Base-by-base conservation (phyloP, 2,797 vertebrate species). In the Hydrophis major region DNA sequence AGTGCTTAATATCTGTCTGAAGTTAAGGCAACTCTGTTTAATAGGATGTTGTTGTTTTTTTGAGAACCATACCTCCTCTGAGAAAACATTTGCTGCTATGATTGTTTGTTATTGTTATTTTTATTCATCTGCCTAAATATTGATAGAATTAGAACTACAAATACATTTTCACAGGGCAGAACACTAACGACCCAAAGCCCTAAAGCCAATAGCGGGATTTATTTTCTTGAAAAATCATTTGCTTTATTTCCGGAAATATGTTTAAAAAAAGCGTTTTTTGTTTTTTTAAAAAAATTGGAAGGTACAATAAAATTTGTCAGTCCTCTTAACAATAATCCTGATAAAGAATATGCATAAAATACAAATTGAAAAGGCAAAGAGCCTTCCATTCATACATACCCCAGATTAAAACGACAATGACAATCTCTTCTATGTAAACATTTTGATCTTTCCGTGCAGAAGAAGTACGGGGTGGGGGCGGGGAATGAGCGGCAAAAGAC, bases 231-330 rank as follows among this genome's bases (percentile, higher is more conserved):
- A 98, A 99, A 99, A 98, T 98, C 97, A 98, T 98, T 98, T 90
- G 94, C 98, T 99, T 99, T 99, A 98, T 99, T 99, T 98, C 98
- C 96, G 97, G 97, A 99, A 98, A 97, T 87, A 98, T 98, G 98
- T 98, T 37, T 37, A 99, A 99, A 99, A 98, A 91, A 88, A 8
- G 50, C 7, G 4, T 27, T 25, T 6, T 59, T 27, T 63, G 37
- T 97, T 98, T 98, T 98, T 74, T 37, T 1, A 99, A 98, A 99
- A 42, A 42, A 42, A 83, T 25, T 47, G 98, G 97, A 98, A 97
- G 98, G 98, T 98, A 99, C 98, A 99, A 98, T 97, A 97, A 97
- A 98, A 98, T 96, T 98, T 98, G 98, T 97, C 98, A 98, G 98
- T 98, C 98, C 98, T 97, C 98, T 98, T 98, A 98, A 99, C 98